These are phyloP conservation scores for Mesorhabditis belari DNA, from an alignment of 2,888 invertebrate genomes.

Conservation along the genomic window DNA sequence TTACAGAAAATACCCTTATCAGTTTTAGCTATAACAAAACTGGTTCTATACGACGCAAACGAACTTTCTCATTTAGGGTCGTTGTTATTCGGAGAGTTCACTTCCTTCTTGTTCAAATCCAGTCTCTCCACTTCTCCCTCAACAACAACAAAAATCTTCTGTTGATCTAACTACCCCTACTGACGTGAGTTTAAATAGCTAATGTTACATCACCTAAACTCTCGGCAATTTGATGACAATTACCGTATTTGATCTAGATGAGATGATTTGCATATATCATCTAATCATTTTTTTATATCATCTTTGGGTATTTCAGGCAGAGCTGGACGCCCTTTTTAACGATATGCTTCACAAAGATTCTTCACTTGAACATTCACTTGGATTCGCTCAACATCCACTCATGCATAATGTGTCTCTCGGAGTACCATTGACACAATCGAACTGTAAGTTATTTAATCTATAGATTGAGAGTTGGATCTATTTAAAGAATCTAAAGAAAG, in stretches of 20 bases:
- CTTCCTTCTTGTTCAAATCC: background rate
- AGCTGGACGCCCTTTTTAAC: conserved; percentile 27
- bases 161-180: background rate
- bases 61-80: no score
- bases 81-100: background rate
- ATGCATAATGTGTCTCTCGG: conserved; percentile 22
- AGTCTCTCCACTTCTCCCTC: background rate
- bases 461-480: background rate
- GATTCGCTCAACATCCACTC: conserved; percentile 9
- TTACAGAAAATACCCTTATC: no score
- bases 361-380: conserved; percentile 14
- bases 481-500: no score
- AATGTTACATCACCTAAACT: background rate
- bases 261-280: no score
- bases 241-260: no score
- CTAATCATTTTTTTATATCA: background rate
- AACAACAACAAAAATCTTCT: no score
- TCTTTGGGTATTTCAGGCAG: conserved; percentile 14
- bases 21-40: no score
- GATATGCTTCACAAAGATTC: conserved; percentile 26
- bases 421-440: conserved; percentile 15
- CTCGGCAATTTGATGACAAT: background rate
- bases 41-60: no score
- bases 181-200: background rate
- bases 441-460: conserved; percentile 10